A percentile compares a stretch with the other conserved stretches of the same genome.
These are phyloP conservation scores for Solenopsis invicta DNA, from an alignment of 1,140 invertebrate species.

Conservation along the genomic window DNA sequence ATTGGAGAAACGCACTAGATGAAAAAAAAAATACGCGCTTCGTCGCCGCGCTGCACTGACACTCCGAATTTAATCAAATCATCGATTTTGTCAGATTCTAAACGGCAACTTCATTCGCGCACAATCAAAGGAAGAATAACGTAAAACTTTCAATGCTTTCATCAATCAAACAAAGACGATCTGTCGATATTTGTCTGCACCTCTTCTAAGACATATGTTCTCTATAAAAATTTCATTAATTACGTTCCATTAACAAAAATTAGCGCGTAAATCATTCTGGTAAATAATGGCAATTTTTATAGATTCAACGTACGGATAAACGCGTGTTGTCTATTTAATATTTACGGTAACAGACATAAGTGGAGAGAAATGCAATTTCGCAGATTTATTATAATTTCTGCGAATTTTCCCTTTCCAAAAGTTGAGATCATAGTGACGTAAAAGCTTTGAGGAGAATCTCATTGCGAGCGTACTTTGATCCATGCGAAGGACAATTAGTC, in stretches of 20 bases:
- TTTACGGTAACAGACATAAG: neutral
- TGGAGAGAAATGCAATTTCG: neutral
- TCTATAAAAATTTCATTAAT: neutral
- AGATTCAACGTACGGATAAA: neutral
- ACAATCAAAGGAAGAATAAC: constrained; percentile 14
- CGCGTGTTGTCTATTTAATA: neutral
- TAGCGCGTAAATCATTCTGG: neutral
- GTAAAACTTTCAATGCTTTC: neutral
- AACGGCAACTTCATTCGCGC: neutral
- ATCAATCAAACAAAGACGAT: neutral
- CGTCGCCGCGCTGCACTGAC: neutral
- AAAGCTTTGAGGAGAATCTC: neutral
- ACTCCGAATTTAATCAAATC: constrained; percentile 2
- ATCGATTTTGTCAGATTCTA: neutral
- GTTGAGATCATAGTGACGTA: neutral
- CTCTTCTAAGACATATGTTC: neutral
- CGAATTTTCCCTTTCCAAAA: neutral
- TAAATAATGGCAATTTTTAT: neutral
- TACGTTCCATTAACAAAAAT: neutral
- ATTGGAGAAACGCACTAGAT: neutral
- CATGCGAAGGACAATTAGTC: constrained; percentile 23
- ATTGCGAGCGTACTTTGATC: neutral
- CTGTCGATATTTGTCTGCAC: neutral
- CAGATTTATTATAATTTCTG: neutral
- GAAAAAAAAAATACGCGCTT: constrained; percentile 8